Base-by-base conservation (phyloP, 64 coral and sea anemone species). In the Orbicella faveolata region DNA sequence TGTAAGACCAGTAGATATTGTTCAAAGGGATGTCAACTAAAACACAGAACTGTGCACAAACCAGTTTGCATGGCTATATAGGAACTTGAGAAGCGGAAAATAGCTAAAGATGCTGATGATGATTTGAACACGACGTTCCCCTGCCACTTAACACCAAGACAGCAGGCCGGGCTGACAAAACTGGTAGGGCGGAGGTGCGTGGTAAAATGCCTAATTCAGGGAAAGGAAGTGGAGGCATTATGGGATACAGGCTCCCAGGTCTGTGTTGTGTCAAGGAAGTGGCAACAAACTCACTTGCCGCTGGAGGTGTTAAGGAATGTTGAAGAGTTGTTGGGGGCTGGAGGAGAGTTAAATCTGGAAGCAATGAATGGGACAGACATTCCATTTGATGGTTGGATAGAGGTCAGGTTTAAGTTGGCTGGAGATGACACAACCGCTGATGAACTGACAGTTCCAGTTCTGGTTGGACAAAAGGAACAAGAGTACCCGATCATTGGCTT, bases 191-290 rank as follows among this genome's bases (percentile, higher is more conserved):
- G 30, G 30, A 81, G 34, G 26, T 87, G 75, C 34, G 63, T 63
- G 6, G 80, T 94, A 57, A 36, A 77, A 26, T 90, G 62, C 76
- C 16, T 83, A 67, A 70, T 94, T 41, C 67, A 94, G 73, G 80
- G 79, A 19, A 83, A 86, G 12, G 68, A 84, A 33, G 63, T 69
- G 17, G 48, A 74, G 30, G 91, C 85, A 36, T 63, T 93, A 65
- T 89, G 91, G 86, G 78, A 93, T 63, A 93, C 85, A 13, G 91
- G 79, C 26, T 88, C 87, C 52, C 92, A 94, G 66, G 92, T 94
- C 26, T 89, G 80, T 59, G 77, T 94, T 20, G 30, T 94, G 52
- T 54, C 79, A 34, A 84, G 52, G 51, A n/a, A 89, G 34, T 59
- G 86, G 86, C 34, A 82, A 20, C 66, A 88, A 79, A 63, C 67